Evolutionary conservation across 1,140 invertebrate genomes (phyloP).

Genomic region (Pseudobourletiella spinata): DNA sequence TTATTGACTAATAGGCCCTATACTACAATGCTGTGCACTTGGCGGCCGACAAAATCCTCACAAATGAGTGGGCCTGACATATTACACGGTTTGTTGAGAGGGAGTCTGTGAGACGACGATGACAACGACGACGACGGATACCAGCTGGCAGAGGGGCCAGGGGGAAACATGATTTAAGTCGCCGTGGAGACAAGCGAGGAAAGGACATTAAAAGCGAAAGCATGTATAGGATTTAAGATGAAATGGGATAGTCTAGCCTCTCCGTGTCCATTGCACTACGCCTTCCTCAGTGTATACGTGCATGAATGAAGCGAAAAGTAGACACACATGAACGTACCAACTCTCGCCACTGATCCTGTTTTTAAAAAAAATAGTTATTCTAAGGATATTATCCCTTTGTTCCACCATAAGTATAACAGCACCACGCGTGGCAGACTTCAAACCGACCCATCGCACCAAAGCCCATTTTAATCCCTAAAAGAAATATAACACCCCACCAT

Average conservation of each 20-base stretch:
- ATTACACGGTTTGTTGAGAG: no score
- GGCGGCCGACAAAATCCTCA: neutral
- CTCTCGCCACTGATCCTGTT: neutral
- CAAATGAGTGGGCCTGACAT: no score
- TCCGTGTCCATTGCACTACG: no score
- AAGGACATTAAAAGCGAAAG: conserved; percentile 18
- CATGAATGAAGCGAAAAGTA: no score
- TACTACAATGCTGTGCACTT: neutral
- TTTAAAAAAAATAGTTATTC: neutral
- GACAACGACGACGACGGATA: neutral
- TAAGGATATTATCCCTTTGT: conserved; percentile 15
- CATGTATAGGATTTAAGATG: conserved; percentile 5
- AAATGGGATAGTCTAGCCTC: conserved; percentile 1
- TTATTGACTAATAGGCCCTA: no score
- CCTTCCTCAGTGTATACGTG: no score
- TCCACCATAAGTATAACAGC: no score
- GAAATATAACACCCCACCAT: conserved; percentile 5
- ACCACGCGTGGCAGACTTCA: conserved; percentile 18
- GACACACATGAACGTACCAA: no score
- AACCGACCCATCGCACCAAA: neutral
- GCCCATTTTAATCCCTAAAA: neutral
- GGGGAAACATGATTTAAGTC: neutral
- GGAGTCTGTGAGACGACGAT: neutral
- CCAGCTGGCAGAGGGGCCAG: neutral
- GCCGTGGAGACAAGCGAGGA: neutral